phyloP scores from a whole-genome alignment of 2,888 invertebrate species.

The Helicoverpa assulta region DNA sequence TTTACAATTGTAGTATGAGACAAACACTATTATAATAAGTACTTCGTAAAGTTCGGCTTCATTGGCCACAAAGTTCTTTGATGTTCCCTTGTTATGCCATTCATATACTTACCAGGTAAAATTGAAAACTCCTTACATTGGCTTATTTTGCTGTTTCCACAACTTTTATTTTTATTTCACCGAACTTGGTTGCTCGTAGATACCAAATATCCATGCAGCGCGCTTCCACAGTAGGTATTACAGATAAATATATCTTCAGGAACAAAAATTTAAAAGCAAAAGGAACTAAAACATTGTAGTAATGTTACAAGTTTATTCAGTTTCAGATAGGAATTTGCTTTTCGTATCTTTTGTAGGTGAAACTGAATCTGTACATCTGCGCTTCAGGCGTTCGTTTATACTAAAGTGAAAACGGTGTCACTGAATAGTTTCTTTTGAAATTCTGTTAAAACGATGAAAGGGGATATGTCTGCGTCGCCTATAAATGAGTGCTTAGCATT shows the following conservation, averaged over 20 bases:
- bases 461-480: conserved; percentile 74
- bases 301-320: conserved; percentile 40
- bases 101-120: conserved; percentile 26
- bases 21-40: not conserved
- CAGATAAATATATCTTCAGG: conserved; percentile 22
- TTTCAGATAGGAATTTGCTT: conserved; percentile 33
- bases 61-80: conserved; percentile 13
- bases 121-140: conserved; percentile 34
- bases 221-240: conserved; percentile 19
- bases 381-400: conserved; percentile 14
- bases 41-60: not conserved
- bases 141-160: conserved; percentile 36
- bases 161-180: conserved; percentile 40
- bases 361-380: conserved; percentile 19
- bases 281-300: conserved; percentile 48
- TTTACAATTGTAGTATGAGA: too few relatives aligned
- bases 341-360: conserved; percentile 25
- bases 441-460: conserved; percentile 68
- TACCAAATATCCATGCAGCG: conserved; percentile 43
- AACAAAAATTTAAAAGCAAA: conserved; percentile 17
- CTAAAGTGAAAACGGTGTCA: conserved; percentile 34
- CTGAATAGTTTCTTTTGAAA: conserved; percentile 54
- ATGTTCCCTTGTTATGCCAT: conserved; percentile 9
- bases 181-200: conserved; percentile 35
- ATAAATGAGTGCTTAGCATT: conserved; percentile 85